Base-by-base conservation (phyloP, 2,113 vertebrate species). In the Corvus moneduloides region DNA sequence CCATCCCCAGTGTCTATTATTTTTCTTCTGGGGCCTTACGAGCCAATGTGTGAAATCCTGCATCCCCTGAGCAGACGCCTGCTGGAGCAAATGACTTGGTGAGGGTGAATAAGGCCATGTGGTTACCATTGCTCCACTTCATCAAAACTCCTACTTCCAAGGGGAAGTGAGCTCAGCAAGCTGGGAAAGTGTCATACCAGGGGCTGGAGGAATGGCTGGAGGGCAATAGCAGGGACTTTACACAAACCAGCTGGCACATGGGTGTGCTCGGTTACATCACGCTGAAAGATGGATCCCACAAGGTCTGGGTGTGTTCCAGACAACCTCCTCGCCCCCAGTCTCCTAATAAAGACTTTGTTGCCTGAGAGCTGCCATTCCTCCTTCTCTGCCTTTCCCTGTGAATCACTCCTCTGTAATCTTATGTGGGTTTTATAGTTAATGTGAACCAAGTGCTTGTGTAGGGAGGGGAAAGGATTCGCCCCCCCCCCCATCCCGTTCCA, bases 361-460 rank as follows among this genome's bases (percentile, higher is more conserved):
- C 80, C 11, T 9, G 49, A 62, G 64, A 80, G 55, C 51, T 61
- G 68, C 72, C 92, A 6, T 72, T 80, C 93, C 92, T 74, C 75
- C 90, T 92, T 73, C 61, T 63, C 82, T 96, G 86, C 96, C 91
- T 94, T 89, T 76, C 56, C 88, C 46, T 19, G 23, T 97, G 97
- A 98, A 93, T 98, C 93, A 96, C 71, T 86, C 52, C 91, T 97
- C 97, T 98, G 96, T 43, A 74, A 63, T 61, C 72, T 56, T n/a
- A 0, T 1, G 14, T 96, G 95, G 89, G 76, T 87, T 93, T 94
- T 91, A 41, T 44, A 73, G 93, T 97, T 97, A 97, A 97, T 95
- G 87, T 49, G 96, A 97, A 97, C 96, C 95, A 97, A 98, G 96
- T 87, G 98, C 96, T 97, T 30, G 28, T 75, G 80, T 75, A 94